These are phyloP conservation scores for Brevimyrus niger DNA, from an alignment of 2,113 vertebrate genomes.

Conservation along the genomic window DNA sequence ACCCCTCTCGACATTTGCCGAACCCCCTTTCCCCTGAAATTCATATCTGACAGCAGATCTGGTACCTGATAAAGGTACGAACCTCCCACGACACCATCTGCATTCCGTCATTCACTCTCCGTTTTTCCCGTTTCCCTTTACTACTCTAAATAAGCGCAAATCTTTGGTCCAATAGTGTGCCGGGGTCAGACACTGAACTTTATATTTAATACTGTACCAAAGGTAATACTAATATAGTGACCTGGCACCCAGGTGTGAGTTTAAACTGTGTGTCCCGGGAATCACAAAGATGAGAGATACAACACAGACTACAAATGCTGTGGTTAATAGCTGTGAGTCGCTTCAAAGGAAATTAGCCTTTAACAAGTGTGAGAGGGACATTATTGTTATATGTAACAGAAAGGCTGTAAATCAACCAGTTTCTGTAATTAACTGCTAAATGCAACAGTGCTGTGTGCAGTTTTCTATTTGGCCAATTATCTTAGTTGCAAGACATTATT, in stretches of 20 bases:
- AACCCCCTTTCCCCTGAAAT: not conserved
- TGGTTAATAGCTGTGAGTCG: slow-evolving; percentile 35
- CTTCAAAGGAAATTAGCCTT: slow-evolving; percentile 48
- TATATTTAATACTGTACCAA: not conserved
- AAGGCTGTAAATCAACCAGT: not conserved
- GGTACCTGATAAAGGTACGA: not conserved
- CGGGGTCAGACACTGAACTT: not conserved
- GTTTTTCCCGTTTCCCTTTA: not conserved
- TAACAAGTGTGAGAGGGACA: slow-evolving; percentile 45
- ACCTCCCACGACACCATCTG: not conserved
- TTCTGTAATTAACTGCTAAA: slow-evolving; percentile 2
- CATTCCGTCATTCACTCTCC: not conserved
- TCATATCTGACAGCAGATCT: not conserved
- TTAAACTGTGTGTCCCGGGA: slow-evolving; percentile 39
- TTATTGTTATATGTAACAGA: slow-evolving; percentile 38
- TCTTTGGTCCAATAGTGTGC: not conserved
- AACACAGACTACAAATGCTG: slow-evolving; percentile 55
- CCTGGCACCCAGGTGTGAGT: not conserved
- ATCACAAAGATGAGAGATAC: slow-evolving; percentile 53
- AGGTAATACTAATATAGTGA: not conserved
- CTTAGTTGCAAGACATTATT: not conserved
- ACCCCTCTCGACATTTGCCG: not conserved
- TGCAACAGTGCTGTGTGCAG: not conserved
- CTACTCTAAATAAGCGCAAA: not conserved
- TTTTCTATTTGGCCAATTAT: not conserved